phyloP scores from a whole-genome alignment of 2,888 invertebrate genomes.

The Leucophenga maculata region DNA sequence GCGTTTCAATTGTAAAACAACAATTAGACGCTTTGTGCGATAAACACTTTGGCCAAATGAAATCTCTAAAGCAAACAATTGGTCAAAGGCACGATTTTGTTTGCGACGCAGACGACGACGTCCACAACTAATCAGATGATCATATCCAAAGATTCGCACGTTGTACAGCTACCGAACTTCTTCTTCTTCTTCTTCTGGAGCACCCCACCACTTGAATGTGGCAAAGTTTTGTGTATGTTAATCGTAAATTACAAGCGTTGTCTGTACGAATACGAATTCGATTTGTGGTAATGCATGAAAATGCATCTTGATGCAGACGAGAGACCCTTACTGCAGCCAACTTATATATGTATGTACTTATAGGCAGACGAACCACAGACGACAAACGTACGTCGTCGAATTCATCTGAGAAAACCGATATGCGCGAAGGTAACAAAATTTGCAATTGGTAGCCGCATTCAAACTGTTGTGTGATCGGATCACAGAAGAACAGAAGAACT shows the following conservation, averaged over 20 bases:
- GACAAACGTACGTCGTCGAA: no score
- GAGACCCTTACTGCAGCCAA: neutral
- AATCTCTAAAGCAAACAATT: conserved; percentile 21
- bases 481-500: conserved; percentile 1
- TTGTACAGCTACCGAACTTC: neutral
- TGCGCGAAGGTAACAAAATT: no score
- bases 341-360: no score
- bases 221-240: conserved; percentile 11
- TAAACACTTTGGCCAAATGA: conserved; percentile 1
- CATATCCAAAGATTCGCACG: conserved; percentile 18
- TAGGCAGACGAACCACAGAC: no score
- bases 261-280: conserved; percentile 14
- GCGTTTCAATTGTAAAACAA: neutral
- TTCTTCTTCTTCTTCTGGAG: neutral
- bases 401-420: no score
- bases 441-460: neutral
- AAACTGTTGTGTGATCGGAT: conserved; percentile 4
- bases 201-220: conserved; percentile 1
- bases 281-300: conserved; percentile 16
- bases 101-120: no score
- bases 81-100: conserved; percentile 30
- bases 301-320: conserved; percentile 13
- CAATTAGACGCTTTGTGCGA: neutral
- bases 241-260: conserved; percentile 36
- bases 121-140: conserved; percentile 5